These are phyloP conservation scores for Spheniscus humboldti DNA, from an alignment of 2,797 vertebrate species.

Conservation along the genomic window DNA sequence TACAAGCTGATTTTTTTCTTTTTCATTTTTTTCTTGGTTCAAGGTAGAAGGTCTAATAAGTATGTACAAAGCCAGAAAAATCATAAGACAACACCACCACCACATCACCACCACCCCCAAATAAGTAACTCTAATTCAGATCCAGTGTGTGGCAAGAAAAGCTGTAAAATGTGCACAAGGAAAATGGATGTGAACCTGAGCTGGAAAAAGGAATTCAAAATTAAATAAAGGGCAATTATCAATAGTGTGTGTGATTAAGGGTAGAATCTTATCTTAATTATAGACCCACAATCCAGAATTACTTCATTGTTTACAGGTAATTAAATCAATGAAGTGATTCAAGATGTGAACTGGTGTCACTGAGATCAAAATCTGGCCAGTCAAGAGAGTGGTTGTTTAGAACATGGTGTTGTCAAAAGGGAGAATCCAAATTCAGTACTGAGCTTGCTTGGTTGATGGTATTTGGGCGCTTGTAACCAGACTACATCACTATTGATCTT, in stretches of 20 bases:
- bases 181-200: neutral
- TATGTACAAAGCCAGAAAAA: neutral
- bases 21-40: neutral
- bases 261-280: conserved; percentile 59
- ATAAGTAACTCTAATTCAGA: neutral
- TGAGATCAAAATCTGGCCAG: neutral
- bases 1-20: neutral
- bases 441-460: neutral
- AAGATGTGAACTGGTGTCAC: conserved; percentile 18
- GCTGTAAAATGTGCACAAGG: neutral
- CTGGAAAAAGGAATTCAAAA: neutral
- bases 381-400: neutral
- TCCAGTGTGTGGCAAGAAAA: neutral
- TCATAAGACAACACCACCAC: neutral
- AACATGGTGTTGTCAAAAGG: neutral
- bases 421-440: neutral
- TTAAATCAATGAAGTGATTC: conserved; percentile 50
- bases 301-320: conserved; percentile 30
- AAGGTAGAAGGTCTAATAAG: neutral
- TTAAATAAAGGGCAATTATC: neutral
- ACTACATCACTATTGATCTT: neutral
- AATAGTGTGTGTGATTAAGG: neutral
- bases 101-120: neutral
- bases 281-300: conserved; percentile 19
- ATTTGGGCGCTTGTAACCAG: neutral